A percentile compares a stretch with the other conserved stretches of the same genome.
Evolutionary conservation across 2,113 vertebrate genomes (phyloP).

Genomic region (Coptodon bakossiorum): DNA sequence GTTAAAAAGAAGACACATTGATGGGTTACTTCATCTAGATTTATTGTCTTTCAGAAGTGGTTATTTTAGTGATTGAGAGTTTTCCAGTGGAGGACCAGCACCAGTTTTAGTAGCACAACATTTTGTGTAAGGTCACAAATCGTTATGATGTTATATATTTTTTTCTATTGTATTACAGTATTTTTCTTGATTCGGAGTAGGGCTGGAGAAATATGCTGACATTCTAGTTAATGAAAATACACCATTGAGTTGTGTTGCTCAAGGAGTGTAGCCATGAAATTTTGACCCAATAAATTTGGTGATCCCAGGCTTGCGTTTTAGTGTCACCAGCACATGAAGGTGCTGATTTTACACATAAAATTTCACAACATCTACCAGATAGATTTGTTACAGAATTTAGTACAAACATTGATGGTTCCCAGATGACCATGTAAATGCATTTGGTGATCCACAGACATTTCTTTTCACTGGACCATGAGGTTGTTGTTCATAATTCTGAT

Average conservation of each 20-base stretch:
- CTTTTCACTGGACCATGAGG: not conserved
- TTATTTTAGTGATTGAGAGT: not conserved
- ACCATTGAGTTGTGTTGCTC: not conserved
- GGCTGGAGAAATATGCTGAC: not conserved
- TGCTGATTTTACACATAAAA: not conserved
- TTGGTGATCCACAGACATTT: not conserved
- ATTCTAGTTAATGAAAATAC: not conserved
- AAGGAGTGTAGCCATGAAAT: not conserved
- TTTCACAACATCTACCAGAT: not conserved
- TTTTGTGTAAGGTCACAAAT: not conserved
- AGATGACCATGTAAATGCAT: not conserved
- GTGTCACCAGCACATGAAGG: not conserved
- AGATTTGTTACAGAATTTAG: not conserved
- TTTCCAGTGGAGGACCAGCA: not conserved
- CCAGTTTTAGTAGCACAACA: not conserved
- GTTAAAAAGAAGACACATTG: not conserved
- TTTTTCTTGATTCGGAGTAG: not conserved
- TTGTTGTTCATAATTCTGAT: not conserved
- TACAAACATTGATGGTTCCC: not conserved
- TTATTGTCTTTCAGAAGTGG: not conserved
- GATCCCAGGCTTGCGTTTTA: not conserved
- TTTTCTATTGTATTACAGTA: not conserved
- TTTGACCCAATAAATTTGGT: not conserved
- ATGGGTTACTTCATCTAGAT: not conserved
- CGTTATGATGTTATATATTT: not conserved